Conservation (phyloP, 2,113 vertebrate genomes). For the Calonectris borealis region DNA sequence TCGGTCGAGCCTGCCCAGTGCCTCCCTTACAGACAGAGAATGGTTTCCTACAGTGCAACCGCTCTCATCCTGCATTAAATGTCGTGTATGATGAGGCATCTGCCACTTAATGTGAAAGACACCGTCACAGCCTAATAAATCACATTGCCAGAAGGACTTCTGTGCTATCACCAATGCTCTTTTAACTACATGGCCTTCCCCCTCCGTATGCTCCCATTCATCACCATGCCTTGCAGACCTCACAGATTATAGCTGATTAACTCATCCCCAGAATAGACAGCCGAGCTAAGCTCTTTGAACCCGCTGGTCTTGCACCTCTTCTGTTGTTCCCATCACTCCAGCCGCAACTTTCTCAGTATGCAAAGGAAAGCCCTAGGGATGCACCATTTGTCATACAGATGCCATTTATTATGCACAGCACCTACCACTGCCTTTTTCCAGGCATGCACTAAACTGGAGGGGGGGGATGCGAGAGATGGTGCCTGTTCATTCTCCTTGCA, state of each 20-base stretch:
- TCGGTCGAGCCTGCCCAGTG: neutral
- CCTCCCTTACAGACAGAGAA: neutral
- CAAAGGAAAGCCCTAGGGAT: neutral
- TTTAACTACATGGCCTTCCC: rapidly evolving
- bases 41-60: neutral
- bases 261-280: neutral
- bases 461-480: neutral
- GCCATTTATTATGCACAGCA: neutral
- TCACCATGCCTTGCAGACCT: neutral
- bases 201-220: neutral
- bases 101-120: neutral
- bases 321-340: neutral
- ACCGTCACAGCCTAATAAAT: neutral
- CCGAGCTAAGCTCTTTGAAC: neutral
- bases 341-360: neutral
- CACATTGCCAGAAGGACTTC: neutral
- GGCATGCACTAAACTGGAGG: neutral
- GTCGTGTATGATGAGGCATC: neutral
- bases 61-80: neutral
- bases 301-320: neutral
- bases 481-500: neutral
- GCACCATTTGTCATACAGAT: neutral
- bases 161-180: neutral
- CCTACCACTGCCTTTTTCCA: neutral
- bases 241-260: neutral